These are phyloP conservation scores for Drosophila miranda DNA, from an alignment of 1,140 invertebrate genomes.

Conservation along the genomic window DNA sequence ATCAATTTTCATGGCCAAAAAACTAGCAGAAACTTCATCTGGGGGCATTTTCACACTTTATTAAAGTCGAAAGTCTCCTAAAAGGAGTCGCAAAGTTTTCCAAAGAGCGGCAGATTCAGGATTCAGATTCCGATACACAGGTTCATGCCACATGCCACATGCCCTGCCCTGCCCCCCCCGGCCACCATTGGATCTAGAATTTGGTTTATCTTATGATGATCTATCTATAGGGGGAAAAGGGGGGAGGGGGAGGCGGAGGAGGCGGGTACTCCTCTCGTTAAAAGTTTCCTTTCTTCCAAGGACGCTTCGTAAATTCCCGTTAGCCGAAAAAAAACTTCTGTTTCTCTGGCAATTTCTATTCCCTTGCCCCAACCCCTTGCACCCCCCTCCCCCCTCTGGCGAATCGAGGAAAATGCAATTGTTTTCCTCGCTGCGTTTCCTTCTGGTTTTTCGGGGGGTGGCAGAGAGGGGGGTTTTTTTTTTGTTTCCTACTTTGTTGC, in stretches of 20 bases:
- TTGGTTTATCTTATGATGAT: constrained; percentile 43
- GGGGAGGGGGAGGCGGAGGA: too few relatives aligned
- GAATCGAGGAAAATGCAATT: constrained; percentile 63
- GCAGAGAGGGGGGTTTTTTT: constrained; percentile 5
- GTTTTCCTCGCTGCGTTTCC: constrained; percentile 64
- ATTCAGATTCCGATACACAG: constrained; percentile 10
- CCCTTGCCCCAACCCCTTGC: too few relatives aligned
- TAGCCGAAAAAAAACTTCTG: constrained; percentile 8
- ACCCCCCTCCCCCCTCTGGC: constrained; percentile 1
- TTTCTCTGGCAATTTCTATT: constrained; percentile 4
- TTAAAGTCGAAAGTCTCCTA: constrained; percentile 65
- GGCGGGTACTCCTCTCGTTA: constrained; percentile 24
- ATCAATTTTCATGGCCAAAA: constrained; percentile 74
- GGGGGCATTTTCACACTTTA: constrained; percentile 76
- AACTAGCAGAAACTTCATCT: constrained; percentile 43
- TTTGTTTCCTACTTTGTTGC: constrained; percentile 59
- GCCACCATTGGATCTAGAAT: constrained; percentile 29
- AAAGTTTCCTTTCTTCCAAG: constrained; percentile 18
- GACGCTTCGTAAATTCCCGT: constrained; percentile 19
- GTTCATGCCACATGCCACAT: not conserved
- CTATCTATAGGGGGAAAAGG: not conserved
- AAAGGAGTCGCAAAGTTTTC: constrained; percentile 61
- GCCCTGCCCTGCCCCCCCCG: too few relatives aligned
- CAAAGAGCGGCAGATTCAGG: not conserved
- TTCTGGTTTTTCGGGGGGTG: constrained; percentile 40